Percentiles rank a stretch among this genome's conserved stretches.
phyloP scores from a whole-genome alignment of 2,888 invertebrate genomes.

The Nymphalis urticae region DNA sequence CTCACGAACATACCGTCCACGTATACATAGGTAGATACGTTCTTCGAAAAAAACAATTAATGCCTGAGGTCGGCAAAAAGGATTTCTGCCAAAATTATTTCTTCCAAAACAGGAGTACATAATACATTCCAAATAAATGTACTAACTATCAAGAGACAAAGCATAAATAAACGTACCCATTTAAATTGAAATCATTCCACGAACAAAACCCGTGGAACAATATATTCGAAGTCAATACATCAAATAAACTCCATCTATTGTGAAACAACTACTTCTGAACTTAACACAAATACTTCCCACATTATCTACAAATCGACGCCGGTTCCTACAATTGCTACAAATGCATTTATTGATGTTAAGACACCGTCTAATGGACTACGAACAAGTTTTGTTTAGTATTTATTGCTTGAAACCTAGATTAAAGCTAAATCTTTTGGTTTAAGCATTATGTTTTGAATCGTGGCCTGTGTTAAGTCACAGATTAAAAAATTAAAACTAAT shows the following conservation, averaged over 20 bases:
- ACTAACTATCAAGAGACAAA: not conserved
- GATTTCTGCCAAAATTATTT: not conserved
- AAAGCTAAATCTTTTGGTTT: constrained; percentile 16
- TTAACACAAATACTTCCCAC: constrained; percentile 39
- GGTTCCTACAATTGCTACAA: constrained; percentile 40
- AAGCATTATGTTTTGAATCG: constrained; percentile 6
- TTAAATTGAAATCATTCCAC: not conserved
- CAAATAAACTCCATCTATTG: constrained; percentile 21
- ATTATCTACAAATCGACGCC: constrained; percentile 37
- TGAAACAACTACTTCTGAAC: constrained; percentile 33
- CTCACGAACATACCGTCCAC: too few relatives aligned
- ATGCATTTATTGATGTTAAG: constrained; percentile 44
- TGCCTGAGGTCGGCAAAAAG: too few relatives aligned
- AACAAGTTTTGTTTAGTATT: constrained; percentile 38
- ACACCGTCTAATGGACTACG: constrained; percentile 43
- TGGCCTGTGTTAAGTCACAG: not conserved
- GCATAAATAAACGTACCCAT: not conserved
- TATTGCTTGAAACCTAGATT: constrained; percentile 32
- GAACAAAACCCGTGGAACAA: constrained; percentile 2
- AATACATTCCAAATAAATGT: not conserved
- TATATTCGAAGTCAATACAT: constrained; percentile 5
- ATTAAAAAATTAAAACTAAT: too few relatives aligned
- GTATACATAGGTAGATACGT: too few relatives aligned
- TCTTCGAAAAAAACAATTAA: too few relatives aligned
- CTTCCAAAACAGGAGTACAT: not conserved